Percentiles rank a stretch among this genome's conserved stretches.
phyloP scores from a whole-genome alignment of 2,797 vertebrate species.

The Halcyon leucocephala region DNA sequence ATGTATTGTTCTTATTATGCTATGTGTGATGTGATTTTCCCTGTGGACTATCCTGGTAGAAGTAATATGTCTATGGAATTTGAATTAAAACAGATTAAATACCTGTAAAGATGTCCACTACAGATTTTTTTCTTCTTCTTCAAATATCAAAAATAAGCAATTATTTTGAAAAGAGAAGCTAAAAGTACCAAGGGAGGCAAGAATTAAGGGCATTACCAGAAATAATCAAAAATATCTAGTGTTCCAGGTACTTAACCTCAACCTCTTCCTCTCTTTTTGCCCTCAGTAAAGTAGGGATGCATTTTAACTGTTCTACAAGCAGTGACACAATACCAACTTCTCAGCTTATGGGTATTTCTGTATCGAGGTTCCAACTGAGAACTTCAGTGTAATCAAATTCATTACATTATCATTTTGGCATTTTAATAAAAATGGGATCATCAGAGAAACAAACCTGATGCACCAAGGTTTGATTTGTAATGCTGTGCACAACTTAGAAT shows the following conservation, averaged over 20 bases:
- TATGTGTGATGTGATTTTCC: slow-evolving; percentile 60
- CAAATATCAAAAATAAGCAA: slow-evolving; percentile 12
- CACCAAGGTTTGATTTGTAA: slow-evolving; percentile 16
- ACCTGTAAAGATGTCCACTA: slow-evolving; percentile 49
- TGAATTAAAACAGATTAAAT: slow-evolving; percentile 70
- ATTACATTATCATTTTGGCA: neutral
- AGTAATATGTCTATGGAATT: slow-evolving; percentile 50
- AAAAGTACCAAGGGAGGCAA: neutral
- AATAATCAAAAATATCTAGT: neutral
- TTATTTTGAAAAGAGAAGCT: neutral
- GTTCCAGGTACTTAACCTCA: neutral
- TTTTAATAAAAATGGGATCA: neutral
- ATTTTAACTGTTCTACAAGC: neutral
- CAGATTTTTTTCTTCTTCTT: slow-evolving; percentile 8
- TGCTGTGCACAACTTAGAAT: slow-evolving; percentile 23
- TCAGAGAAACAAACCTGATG: neutral
- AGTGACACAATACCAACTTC: neutral
- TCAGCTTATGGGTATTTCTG: neutral
- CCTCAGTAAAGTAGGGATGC: neutral
- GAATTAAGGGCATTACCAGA: slow-evolving; percentile 1
- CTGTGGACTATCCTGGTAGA: slow-evolving; percentile 50
- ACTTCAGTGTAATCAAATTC: neutral
- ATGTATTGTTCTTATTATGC: slow-evolving; percentile 19
- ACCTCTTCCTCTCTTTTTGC: neutral
- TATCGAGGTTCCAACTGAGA: neutral